These are phyloP conservation scores for Monomorium pharaonis DNA, from an alignment of 1,140 invertebrate species.

Conservation along the genomic window DNA sequence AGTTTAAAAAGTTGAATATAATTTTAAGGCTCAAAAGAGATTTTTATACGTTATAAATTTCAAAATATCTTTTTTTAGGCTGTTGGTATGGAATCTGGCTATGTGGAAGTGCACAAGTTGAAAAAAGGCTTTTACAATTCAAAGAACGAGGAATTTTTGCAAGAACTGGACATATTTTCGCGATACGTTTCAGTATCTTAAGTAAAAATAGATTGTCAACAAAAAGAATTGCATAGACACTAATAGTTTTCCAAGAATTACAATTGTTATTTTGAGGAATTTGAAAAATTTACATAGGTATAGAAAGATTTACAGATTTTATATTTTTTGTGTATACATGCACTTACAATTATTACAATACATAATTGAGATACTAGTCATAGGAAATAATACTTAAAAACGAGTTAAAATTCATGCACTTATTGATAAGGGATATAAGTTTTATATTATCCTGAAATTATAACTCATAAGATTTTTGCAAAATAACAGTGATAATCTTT, in stretches of 20 bases:
- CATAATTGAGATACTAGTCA: not conserved
- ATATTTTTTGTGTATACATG: conserved; percentile 45
- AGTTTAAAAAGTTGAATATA: conserved; percentile 7
- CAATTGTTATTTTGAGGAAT: conserved; percentile 40
- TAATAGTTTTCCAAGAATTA: not conserved
- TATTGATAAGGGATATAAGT: conserved; percentile 34
- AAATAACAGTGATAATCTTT: not conserved
- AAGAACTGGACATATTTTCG: conserved; percentile 81
- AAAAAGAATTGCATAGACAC: conserved; percentile 24
- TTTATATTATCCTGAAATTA: not conserved
- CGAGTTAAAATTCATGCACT: not conserved
- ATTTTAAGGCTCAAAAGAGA: not conserved
- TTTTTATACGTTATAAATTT: not conserved
- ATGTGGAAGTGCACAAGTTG: conserved; percentile 83
- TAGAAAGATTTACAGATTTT: conserved; percentile 41
- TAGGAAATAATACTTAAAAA: not conserved
- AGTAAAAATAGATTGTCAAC: not conserved
- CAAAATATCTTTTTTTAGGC: conserved; percentile 75
- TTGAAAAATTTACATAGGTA: no score
- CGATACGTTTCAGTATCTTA: conserved; percentile 81
- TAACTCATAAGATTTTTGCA: conserved; percentile 39
- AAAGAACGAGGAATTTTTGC: conserved; percentile 80
- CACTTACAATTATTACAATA: conserved; percentile 1
- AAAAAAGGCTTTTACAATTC: conserved; percentile 84
- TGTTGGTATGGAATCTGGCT: conserved; percentile 81